Evolutionary conservation across 1,140 invertebrate species (phyloP), one percentile per base, ranked within the genome.

Genomic region (Paraescarpia echinospica): DNA sequence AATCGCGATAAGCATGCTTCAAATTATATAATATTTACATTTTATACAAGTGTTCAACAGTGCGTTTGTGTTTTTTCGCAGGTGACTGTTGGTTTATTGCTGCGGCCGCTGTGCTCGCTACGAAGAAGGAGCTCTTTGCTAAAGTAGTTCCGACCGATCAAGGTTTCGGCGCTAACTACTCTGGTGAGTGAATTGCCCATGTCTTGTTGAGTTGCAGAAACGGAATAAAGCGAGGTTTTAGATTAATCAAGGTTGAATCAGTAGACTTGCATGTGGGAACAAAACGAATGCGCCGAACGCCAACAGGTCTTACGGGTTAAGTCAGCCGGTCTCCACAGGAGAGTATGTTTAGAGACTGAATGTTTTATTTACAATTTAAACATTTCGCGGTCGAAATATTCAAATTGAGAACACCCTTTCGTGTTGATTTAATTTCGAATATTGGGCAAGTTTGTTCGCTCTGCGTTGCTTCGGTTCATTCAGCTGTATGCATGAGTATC

Each of bases 31-130:
- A 91, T 14, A 48, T 41, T 1, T 48, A 0, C 14, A 18, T n/a
- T 92, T 33, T 93, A 33, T 14, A 34, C 27, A 90, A 48, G 48
- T 33, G 41, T 33, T n/a, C 33, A 33, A 77, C 9, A 33, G 33
- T 48, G 33, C 35, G n/a, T 90, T 33, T 92, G 59, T 77, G 41
- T 48, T 18, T 77, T 4, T 18, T 27, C 59, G 59, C 93, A 94
- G 94, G 94, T 33, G 92, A 94, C 92, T 94, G 93, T 91, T 94
- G 93, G 93, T 92, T 94, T n/a, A 48, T 94, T 33, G 93, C 93
- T 0, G 92, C 93, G 4, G 91, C 77, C 4, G 91, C 93, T 22
- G 91, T 91, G 1, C 89, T 93, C n/a, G 93, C 93, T n/a, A 93
- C 93, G 34, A 92, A 59, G 33, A 91, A 34, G 33, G 91, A 92